Evolutionary conservation across 2,888 invertebrate species (phyloP).

Genomic region (Phaonia tiefii): DNA sequence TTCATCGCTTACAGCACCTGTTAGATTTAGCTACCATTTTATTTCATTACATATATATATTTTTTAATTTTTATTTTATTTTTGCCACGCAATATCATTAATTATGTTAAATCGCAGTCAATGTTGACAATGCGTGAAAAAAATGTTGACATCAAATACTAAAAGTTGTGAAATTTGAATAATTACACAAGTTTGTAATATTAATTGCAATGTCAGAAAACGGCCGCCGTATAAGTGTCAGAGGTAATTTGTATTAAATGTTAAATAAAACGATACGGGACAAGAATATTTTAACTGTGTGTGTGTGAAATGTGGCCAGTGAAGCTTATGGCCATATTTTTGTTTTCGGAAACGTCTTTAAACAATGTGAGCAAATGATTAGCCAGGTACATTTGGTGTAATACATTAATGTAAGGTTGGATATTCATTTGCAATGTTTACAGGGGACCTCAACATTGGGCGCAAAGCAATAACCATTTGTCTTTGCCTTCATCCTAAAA

Average conservation of each 20-base stretch:
- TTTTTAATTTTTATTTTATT: neutral
- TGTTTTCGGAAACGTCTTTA: too few relatives aligned
- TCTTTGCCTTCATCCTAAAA: too few relatives aligned
- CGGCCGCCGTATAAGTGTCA: neutral
- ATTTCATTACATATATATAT: neutral
- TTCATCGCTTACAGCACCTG: conserved; percentile 29
- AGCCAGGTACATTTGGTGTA: too few relatives aligned
- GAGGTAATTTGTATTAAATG: neutral
- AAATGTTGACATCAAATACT: conserved; percentile 44
- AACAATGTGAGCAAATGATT: too few relatives aligned
- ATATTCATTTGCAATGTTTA: too few relatives aligned
- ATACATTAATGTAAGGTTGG: too few relatives aligned
- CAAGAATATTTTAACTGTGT: too few relatives aligned
- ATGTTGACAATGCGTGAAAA: conserved; percentile 57
- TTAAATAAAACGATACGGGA: too few relatives aligned
- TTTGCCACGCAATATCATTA: conserved; percentile 49
- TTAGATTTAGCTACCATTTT: conserved; percentile 18
- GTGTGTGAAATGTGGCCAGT: too few relatives aligned
- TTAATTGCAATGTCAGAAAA: conserved; percentile 33
- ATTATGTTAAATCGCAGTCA: conserved; percentile 51
- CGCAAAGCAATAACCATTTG: too few relatives aligned
- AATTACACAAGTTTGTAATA: conserved; percentile 41
- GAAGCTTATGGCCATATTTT: too few relatives aligned
- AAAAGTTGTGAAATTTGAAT: conserved; percentile 54
- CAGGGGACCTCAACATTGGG: too few relatives aligned